A percentile compares a stretch with the other conserved stretches of the same genome.
Evolutionary conservation across 2,888 invertebrate genomes (phyloP).

Genomic region (Labia minor): DNA sequence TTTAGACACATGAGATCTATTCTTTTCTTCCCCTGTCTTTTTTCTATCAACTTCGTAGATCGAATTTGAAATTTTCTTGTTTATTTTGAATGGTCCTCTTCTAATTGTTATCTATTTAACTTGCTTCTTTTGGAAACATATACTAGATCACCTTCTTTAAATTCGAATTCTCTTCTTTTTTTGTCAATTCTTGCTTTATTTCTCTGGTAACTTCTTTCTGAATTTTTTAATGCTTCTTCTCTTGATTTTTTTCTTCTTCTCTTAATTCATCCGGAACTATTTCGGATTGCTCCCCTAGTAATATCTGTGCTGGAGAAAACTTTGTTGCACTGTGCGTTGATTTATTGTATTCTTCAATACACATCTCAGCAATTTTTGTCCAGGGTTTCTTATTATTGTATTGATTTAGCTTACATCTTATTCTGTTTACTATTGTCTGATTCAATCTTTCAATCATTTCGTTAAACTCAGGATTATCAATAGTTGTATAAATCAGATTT

Average conservation of each 20-base stretch:
- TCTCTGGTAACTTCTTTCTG: background rate
- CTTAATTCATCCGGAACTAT: background rate
- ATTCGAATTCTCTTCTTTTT: background rate
- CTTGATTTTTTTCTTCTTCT: background rate
- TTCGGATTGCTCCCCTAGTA: background rate
- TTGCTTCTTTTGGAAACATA: background rate
- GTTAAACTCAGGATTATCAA: slow-evolving; percentile 27
- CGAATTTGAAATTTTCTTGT: background rate
- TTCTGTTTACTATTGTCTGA: slow-evolving; percentile 31
- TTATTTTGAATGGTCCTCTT: background rate
- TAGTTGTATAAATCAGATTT: slow-evolving; percentile 26
- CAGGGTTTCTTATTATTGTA: slow-evolving; percentile 14
- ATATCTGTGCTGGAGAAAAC: background rate
- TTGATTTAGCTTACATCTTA: slow-evolving; percentile 29
- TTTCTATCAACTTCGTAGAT: background rate
- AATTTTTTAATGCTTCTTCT: background rate
- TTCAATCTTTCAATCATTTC: slow-evolving; percentile 28
- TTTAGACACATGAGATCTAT: too few relatives aligned
- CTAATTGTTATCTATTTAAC: background rate
- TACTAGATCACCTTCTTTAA: background rate
- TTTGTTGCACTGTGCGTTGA: background rate
- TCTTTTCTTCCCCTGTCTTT: too few relatives aligned
- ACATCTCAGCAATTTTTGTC: background rate
- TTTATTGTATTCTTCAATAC: background rate
- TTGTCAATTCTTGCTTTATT: background rate